Evolutionary conservation across 2,797 vertebrate genomes (phyloP).

Genomic region (Acanthiza pusilla): DNA sequence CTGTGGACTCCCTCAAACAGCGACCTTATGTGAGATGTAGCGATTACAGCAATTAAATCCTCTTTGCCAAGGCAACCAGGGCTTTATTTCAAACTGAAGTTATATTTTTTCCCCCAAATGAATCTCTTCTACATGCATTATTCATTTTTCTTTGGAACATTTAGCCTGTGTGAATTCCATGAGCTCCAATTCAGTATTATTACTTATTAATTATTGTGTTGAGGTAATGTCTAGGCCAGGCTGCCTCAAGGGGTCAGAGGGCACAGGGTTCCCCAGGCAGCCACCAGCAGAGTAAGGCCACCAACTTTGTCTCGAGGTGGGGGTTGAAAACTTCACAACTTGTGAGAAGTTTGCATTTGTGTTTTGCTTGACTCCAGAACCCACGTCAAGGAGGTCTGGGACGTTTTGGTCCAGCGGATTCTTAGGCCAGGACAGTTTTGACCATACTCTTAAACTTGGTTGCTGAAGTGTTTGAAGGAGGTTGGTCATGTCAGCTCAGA

Average conservation of each 20-base stretch:
- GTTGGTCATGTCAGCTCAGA: not conserved
- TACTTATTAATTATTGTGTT: conserved; percentile 38
- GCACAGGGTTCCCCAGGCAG: not conserved
- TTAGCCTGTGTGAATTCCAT: not conserved
- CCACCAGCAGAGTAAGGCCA: not conserved
- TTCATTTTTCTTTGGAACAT: conserved; percentile 48
- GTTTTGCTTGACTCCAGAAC: not conserved
- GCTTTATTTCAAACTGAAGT: conserved; percentile 47
- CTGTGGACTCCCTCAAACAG: conserved; percentile 45
- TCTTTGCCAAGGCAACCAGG: conserved; percentile 53
- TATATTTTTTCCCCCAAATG: not conserved
- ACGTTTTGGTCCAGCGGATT: not conserved
- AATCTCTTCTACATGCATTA: conserved; percentile 42
- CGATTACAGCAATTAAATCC: conserved; percentile 50
- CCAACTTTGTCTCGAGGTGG: not conserved
- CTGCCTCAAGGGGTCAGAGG: not conserved
- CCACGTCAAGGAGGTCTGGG: not conserved
- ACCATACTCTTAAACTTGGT: not conserved
- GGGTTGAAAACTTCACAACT: not conserved
- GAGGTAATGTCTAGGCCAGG: not conserved
- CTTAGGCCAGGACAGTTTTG: not conserved
- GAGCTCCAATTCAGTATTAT: not conserved
- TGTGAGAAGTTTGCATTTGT: not conserved
- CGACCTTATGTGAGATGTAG: conserved; percentile 48
- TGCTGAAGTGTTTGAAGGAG: not conserved